A percentile compares a stretch with the other conserved stretches of the same genome.
These are phyloP conservation scores for Listronotus oregonensis DNA, from an alignment of 1,140 invertebrate genomes.

Conservation along the genomic window DNA sequence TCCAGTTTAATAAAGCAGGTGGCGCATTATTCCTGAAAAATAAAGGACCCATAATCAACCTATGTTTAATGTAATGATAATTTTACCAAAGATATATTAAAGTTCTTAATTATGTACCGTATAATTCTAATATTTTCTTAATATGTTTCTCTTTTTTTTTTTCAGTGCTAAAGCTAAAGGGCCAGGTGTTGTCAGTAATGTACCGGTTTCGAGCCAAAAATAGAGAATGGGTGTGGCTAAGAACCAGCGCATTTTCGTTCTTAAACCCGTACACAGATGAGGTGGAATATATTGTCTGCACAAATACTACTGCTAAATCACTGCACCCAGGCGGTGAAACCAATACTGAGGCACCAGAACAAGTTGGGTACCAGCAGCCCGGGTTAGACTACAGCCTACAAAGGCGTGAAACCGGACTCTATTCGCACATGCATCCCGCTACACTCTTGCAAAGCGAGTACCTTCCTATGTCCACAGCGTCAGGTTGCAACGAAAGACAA, in stretches of 20 bases:
- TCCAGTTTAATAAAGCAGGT: too few species aligned
- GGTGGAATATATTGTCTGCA: slow-evolving; percentile 97
- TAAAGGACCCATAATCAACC: too few species aligned
- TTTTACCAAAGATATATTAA: too few species aligned
- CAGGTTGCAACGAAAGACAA: slow-evolving; percentile 37
- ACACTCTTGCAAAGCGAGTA: slow-evolving; percentile 47
- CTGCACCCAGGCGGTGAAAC: slow-evolving; percentile 53
- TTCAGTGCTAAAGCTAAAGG: slow-evolving; percentile 92
- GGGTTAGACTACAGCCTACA: slow-evolving; percentile 79
- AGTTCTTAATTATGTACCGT: neutral
- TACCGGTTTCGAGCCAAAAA: slow-evolving; percentile 94
- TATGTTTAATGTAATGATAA: too few species aligned
- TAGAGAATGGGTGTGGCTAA: slow-evolving; percentile 92
- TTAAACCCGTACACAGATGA: slow-evolving; percentile 97
- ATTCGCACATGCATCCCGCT: slow-evolving; percentile 61
- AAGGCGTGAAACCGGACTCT: slow-evolving; percentile 59
- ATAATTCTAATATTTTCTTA: too few species aligned
- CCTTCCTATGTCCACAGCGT: slow-evolving; percentile 35
- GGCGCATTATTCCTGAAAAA: too few species aligned
- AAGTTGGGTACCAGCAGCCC: slow-evolving; percentile 66
- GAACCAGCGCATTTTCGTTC: slow-evolving; percentile 95
- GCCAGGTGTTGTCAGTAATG: slow-evolving; percentile 93
- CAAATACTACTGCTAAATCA: slow-evolving; percentile 86
- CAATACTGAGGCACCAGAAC: slow-evolving; percentile 53
- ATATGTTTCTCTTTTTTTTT: too few species aligned